These are phyloP conservation scores for Hydropotes inermis DNA, from an alignment of 2,113 vertebrate genomes.

Conservation along the genomic window DNA sequence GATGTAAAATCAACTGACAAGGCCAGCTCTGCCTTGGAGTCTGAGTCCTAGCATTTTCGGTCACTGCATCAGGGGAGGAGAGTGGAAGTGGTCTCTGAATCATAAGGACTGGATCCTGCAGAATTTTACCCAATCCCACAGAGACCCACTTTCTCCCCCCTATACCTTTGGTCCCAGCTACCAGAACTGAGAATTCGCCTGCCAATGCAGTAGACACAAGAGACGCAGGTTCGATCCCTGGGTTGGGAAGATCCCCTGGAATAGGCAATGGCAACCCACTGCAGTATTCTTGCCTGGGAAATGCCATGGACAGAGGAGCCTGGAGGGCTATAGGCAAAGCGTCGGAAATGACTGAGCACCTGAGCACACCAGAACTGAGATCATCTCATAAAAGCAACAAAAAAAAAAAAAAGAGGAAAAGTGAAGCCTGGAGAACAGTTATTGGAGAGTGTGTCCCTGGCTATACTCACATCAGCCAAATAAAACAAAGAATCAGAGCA, in stretches of 20 bases:
- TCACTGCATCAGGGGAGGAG: neutral
- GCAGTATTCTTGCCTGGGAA: neutral
- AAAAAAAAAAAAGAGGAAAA: neutral
- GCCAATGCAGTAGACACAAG: neutral
- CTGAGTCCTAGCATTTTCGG: constrained; percentile 50
- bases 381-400: neutral
- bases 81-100: neutral
- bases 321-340: neutral
- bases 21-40: constrained; percentile 40
- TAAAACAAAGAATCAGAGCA: neutral
- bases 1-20: constrained; percentile 65
- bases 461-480: neutral
- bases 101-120: neutral
- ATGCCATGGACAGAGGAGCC: neutral
- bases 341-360: neutral
- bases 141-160: neutral
- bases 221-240: neutral
- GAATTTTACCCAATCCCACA: neutral
- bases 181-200: neutral
- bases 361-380: neutral
- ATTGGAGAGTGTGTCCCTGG: neutral
- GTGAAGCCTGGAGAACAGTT: neutral
- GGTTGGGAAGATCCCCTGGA: neutral
- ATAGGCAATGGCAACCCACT: neutral
- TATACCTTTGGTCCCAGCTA: neutral